Conservation (phyloP, 2,113 vertebrate species). For the Carassius carassius region DNA sequence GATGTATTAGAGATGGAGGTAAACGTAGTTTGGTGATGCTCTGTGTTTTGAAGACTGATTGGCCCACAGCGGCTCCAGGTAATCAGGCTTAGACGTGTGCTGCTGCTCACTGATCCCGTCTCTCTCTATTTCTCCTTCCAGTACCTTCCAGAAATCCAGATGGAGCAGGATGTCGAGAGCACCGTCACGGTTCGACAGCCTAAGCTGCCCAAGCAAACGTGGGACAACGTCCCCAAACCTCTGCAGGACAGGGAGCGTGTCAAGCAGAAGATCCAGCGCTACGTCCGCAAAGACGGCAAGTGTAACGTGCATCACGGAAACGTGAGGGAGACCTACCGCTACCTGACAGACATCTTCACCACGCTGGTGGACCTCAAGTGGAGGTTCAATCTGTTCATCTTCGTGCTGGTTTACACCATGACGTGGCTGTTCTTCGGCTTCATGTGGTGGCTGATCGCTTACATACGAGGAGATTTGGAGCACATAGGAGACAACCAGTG, state of each 20-base stretch:
- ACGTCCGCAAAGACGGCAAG: constrained; percentile 96
- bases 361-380: constrained; percentile 97
- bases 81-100: neutral
- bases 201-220: constrained; percentile 89
- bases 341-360: constrained; percentile 97
- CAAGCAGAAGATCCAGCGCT: constrained; percentile 90
- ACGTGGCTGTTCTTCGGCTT: constrained; percentile 98
- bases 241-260: constrained; percentile 77
- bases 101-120: neutral
- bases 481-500: constrained; percentile 89
- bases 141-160: constrained; percentile 83
- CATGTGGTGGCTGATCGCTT: constrained; percentile 99
- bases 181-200: constrained; percentile 84
- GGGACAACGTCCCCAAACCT: constrained; percentile 86
- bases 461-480: constrained; percentile 93
- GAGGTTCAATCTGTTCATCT: constrained; percentile 97
- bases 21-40: neutral
- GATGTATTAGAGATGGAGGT: too few relatives aligned
- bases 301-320: constrained; percentile 99
- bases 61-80: neutral
- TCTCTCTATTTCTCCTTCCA: constrained; percentile 37
- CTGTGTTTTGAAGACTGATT: neutral
- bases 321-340: constrained; percentile 93
- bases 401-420: constrained; percentile 96
- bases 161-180: constrained; percentile 99